Conservation (phyloP, 2,113 vertebrate species). For the Ptilonorhynchus violaceus region DNA sequence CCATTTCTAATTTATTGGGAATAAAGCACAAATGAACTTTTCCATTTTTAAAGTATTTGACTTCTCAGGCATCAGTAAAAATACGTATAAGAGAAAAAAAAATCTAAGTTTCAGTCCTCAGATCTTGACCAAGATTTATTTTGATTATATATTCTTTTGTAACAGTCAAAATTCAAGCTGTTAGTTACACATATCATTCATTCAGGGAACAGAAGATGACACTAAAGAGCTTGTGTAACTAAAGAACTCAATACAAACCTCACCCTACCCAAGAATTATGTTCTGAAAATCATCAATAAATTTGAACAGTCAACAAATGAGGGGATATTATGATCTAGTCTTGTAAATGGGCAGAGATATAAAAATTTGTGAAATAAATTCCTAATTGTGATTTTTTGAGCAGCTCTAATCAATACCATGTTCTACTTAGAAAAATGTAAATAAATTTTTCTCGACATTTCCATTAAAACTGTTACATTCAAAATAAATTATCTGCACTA, state of each 20-base stretch:
- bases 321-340: not conserved
- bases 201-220: not conserved
- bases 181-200: not conserved
- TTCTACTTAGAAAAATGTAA: conserved; percentile 3
- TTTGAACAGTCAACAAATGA: not conserved
- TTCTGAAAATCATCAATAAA: conserved; percentile 6
- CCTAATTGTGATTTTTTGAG: conserved; percentile 8
- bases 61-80: not conserved
- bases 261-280: not conserved
- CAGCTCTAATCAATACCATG: not conserved
- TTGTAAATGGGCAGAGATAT: not conserved
- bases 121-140: not conserved
- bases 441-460: conserved; percentile 32
- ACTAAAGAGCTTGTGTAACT: not conserved
- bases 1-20: not conserved
- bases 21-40: not conserved
- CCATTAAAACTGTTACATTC: conserved; percentile 9
- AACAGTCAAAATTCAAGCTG: not conserved
- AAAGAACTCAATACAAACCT: not conserved
- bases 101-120: not conserved
- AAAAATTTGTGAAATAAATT: conserved; percentile 55
- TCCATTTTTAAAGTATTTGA: not conserved
- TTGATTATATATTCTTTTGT: not conserved
- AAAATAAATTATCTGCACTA: not conserved
- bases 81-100: not conserved